Base-by-base conservation (phyloP, 2,113 vertebrate genomes). In the Stercorarius parasiticus region DNA sequence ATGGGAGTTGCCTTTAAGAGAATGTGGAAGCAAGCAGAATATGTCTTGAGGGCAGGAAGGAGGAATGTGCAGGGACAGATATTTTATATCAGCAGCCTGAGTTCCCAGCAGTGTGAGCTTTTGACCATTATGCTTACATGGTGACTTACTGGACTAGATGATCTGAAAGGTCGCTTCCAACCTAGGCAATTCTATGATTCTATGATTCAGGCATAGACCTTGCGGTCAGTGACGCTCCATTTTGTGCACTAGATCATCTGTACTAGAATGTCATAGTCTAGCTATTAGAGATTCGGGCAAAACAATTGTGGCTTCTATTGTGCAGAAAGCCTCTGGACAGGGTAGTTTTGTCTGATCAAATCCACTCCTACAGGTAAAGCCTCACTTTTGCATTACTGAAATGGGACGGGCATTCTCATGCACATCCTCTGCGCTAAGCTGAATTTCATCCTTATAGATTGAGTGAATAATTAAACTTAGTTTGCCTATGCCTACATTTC, bases 401-500 rank as follows among this genome's bases (percentile, higher is more conserved):
- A 71, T 45, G 69, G 40, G 52, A 62, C 59, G 52, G 49, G 21
- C 36, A 29, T 84, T 61, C 72, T 42, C 52, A 40, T 72, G 65
- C 45, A 76, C 36, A n/a, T 79, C 45, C 36, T 64, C 72, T 72
- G 30, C 77, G 25, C 30, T 79, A 71, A 62, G 25, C 65, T 91
- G 69, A 84, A 87, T 85, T 92, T 85, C 88, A 45, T 43, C 80
- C 83, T 94, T 34, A 89, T 58, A 79, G 40, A 53, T 2, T 5
- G 23, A 89, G 69, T 38, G 77, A 95, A 87, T 84, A 95, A 93
- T 91, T 87, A 92, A 88, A 92, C 70, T 95, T 84, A 86, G 93
- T 87, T 95, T 82, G 36, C 42, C 56, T 86, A 5, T 67, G n/a
- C 83, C 40, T 71, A 69, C 55, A 34, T 88, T 92, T 81, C 66